Percentiles rank a stretch among this genome's conserved stretches.
Conservation (phyloP, 2,888 invertebrate genomes). For the Acanthosepion esculentum region DNA sequence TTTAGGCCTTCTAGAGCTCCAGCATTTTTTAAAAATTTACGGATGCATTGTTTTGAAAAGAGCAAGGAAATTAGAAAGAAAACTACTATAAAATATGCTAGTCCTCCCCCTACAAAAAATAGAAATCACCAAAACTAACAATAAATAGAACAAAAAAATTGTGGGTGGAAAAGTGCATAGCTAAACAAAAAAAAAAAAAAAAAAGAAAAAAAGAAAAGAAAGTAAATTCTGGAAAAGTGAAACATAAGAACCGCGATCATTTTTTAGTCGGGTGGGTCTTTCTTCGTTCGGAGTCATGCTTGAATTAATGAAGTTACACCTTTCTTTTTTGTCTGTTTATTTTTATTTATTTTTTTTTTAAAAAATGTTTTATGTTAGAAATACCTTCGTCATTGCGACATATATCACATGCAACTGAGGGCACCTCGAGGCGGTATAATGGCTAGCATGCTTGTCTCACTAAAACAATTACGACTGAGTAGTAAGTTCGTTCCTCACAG, state of each 20-base stretch:
- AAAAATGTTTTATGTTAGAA: background rate
- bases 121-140: background rate
- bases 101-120: too few relatives aligned
- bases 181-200: background rate
- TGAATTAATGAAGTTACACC: conserved; percentile 9
- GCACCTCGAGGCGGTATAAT: too few relatives aligned
- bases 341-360: background rate
- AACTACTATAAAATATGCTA: too few relatives aligned
- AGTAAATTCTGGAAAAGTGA: background rate
- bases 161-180: background rate
- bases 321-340: background rate
- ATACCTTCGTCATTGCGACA: background rate
- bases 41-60: too few relatives aligned
- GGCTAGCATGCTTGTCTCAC: too few relatives aligned
- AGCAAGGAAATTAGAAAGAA: too few relatives aligned
- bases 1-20: too few relatives aligned
- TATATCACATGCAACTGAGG: background rate
- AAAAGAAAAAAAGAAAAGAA: background rate
- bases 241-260: background rate
- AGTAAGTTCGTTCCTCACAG: too few relatives aligned
- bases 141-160: background rate
- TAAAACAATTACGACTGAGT: too few relatives aligned
- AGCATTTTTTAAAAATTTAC: too few relatives aligned
- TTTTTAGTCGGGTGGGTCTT: background rate
- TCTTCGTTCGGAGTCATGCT: background rate